Evolutionary conservation across 2,888 invertebrate species (phyloP), one percentile per base, ranked within the genome.

Genomic region (Drosophila buzzatii): DNA sequence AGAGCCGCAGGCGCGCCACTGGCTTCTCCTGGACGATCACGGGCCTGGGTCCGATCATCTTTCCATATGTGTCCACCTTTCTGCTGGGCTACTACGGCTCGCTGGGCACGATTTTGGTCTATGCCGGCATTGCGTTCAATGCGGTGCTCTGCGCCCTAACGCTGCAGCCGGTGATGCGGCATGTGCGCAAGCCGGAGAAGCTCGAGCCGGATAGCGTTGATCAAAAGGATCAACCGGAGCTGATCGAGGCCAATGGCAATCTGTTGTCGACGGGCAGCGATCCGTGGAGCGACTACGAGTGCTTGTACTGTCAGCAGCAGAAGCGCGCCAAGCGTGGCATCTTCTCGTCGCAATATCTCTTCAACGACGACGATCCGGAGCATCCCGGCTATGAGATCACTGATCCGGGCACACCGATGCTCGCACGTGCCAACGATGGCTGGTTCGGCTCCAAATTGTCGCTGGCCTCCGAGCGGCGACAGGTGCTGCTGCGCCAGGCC

Each of bases 81-180:
- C 89, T 96, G 10, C 93, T 96, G 87, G 93, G 93, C 0, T 80
- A 91, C 18, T 96, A 95, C 77, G 96, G 95, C 0, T 95, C 95
- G 81, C 94, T 95, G 67, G 96, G 96, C 47, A 94, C 96, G 0
- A 94, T 96, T 63, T 91, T 96, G n/a, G 93, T 97, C 27, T 94
- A 96, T 79, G 94, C 95, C 8, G 96, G 94, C 1, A 93, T 96
- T 62, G 94, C 95, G 0, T 92, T 96, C 55, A 96, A 97, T 89
- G 94, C 96, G 0, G 91, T 96, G 45, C 94, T 95, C 16, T 95
- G 95, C 74, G 94, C 95, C 0, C 92, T 96, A 41, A 93, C 96
- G 20, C 91, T 96, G 18, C 96, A 96, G 85, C 97, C 97, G 5
- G 96, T 96, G 6, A 94, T 95, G 91, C 95, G 95, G 95, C 96